Conservation (phyloP, 2,797 vertebrate species). For the Avahi laniger region DNA sequence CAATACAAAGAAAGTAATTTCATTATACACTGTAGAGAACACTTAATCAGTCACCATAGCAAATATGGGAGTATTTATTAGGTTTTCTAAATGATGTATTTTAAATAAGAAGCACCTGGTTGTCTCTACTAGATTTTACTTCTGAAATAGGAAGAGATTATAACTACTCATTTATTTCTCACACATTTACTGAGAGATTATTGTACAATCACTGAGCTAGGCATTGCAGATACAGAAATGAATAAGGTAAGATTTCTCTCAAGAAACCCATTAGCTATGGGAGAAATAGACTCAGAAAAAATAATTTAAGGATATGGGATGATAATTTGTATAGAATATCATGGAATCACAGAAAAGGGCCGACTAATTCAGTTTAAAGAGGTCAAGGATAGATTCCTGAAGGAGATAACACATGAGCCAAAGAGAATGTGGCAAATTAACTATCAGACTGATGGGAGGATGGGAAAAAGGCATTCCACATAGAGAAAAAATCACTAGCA, state of each 20-base stretch:
- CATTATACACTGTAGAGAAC: constrained; percentile 59
- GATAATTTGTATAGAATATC: not conserved
- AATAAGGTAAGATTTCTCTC: not conserved
- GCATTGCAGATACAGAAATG: not conserved
- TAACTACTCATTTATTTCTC: constrained; percentile 35
- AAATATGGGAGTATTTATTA: constrained; percentile 62
- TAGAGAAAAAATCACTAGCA: not conserved
- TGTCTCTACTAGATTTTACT: constrained; percentile 43
- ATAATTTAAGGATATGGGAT: not conserved
- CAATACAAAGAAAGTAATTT: constrained; percentile 70
- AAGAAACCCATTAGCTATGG: not conserved
- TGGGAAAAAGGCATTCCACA: not conserved
- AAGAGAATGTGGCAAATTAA: not conserved
- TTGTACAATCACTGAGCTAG: not conserved
- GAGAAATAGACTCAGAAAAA: not conserved
- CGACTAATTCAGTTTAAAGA: not conserved
- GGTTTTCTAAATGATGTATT: constrained; percentile 39
- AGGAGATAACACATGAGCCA: not conserved
- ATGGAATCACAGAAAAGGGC: not conserved
- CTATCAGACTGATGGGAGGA: not conserved
- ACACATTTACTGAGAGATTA: not conserved
- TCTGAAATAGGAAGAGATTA: not conserved
- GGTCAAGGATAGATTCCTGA: not conserved
- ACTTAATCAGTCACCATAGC: constrained; percentile 65
- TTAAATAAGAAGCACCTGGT: constrained; percentile 64